Base-by-base conservation (phyloP, 2,888 invertebrate species). In the Galerucella nymphaeae region DNA sequence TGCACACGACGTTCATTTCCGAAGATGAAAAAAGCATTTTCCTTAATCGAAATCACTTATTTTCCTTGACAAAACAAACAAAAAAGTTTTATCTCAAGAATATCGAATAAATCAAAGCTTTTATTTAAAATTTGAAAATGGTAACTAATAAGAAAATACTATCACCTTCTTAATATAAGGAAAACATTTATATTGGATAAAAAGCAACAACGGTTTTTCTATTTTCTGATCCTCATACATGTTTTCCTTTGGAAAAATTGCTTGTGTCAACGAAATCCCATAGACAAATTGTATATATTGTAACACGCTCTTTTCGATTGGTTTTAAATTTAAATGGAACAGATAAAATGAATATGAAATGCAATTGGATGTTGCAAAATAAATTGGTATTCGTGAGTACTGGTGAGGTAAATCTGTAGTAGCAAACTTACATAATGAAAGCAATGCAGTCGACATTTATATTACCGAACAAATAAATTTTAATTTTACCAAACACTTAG, bases 1-100 rank as follows among this genome's bases (percentile, higher is more conserved):
- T 69, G 68, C 69, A 48, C 72, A 68, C 69, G 72, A 69, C 65
- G 65, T 72, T 72, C 62, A 73, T 73, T 67, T 66, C 63, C 70
- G 63, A 55, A 67, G 70, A 73, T 73, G 72, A 73, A 67, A 67
- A 73, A 73, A 67, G 70, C 64, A 64, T 71, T 70, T 73, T 64
- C 67, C 64, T 55, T 71, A 71, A 73, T 73, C 70, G 73, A 71
- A 71, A 66, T 67, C 70, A 71, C 73, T 73, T 70, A 73, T 61
- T 70, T 71, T 59, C 66, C 57, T 63, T 63, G 63, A 64, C 63
- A 73, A 73, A 53, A 73, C 66, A 73, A 73, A 70, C 70, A 73
- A 73, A 64, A 64, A 16, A 64, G 68, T 45, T 72, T 66, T 64
- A 50, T 59, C 30, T 64, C 13, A 50, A n/a, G 68, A 48, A n/a